A percentile compares a stretch with the other conserved stretches of the same genome.
Evolutionary conservation across 2,888 invertebrate species (phyloP).

Genomic region (Heterodera filipjevi): DNA sequence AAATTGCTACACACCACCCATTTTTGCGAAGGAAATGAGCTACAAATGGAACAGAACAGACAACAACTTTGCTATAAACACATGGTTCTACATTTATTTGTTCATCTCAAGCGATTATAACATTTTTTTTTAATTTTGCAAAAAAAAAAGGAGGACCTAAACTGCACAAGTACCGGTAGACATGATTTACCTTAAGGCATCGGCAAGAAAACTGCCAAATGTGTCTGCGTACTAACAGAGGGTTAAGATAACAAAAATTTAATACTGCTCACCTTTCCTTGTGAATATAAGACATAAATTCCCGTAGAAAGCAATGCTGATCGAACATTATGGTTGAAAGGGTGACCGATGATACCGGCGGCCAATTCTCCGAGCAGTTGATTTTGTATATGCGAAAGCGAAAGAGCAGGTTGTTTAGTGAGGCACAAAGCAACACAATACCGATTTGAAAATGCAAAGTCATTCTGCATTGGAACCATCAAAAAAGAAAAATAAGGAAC

Average conservation of each 20-base stretch:
- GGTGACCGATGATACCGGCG: slow-evolving; percentile 41
- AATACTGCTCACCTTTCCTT: slow-evolving; percentile 47
- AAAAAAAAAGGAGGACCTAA: too few relatives aligned
- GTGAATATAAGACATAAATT: slow-evolving; percentile 54
- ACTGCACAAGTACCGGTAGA: too few relatives aligned
- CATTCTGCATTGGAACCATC: slow-evolving; percentile 28
- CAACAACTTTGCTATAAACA: too few relatives aligned
- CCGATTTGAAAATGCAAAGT: slow-evolving; percentile 59
- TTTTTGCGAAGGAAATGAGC: too few relatives aligned
- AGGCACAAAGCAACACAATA: slow-evolving; percentile 55
- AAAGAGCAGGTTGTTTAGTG: slow-evolving; percentile 46
- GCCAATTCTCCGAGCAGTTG: slow-evolving; percentile 40
- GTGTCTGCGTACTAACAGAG: slow-evolving; percentile 45
- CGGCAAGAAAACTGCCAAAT: slow-evolving; percentile 50
- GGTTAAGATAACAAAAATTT: not conserved
- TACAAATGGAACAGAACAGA: too few relatives aligned
- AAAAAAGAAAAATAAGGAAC: not conserved
- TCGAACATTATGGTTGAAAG: slow-evolving; percentile 61
- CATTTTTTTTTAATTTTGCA: too few relatives aligned
- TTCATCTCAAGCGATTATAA: too few relatives aligned
- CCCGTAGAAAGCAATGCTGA: slow-evolving; percentile 53
- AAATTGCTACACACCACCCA: too few relatives aligned
- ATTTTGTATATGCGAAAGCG: slow-evolving; percentile 36
- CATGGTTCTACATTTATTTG: too few relatives aligned
- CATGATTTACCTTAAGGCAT: slow-evolving; percentile 44